Conservation (phyloP, 53 echinoderm and acorn worm species). For the Henricia sp. region DNA sequence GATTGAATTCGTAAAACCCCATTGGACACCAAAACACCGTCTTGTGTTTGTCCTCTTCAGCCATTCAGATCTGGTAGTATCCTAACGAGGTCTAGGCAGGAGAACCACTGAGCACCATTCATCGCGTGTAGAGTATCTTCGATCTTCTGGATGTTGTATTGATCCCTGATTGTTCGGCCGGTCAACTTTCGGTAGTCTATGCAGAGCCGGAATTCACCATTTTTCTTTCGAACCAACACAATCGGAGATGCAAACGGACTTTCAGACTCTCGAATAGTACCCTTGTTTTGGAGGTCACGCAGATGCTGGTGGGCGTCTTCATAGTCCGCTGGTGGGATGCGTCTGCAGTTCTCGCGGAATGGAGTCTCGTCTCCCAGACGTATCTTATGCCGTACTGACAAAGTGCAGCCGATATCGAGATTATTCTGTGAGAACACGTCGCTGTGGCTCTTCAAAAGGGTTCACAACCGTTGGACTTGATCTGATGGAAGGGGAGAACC, state of each 20-base stretch:
- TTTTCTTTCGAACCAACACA: constrained; percentile 70
- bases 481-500: not conserved
- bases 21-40: constrained; percentile 60
- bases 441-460: too few species aligned
- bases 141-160: constrained; percentile 63
- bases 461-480: not conserved
- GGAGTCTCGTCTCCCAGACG: constrained; percentile 57
- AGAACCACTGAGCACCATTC: constrained; percentile 61
- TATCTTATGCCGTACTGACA: constrained; percentile 52
- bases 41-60: constrained; percentile 53
- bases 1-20: constrained; percentile 51
- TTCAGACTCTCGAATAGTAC: constrained; percentile 62
- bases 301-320: constrained; percentile 62
- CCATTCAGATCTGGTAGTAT: constrained; percentile 60
- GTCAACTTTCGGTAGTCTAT: constrained; percentile 69
- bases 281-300: constrained; percentile 58
- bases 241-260: constrained; percentile 68
- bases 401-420: constrained; percentile 63
- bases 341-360: constrained; percentile 52
- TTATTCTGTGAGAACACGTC: constrained; percentile 61
- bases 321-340: constrained; percentile 68
- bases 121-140: constrained; percentile 65
- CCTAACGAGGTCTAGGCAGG: constrained; percentile 63
- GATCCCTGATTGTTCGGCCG: constrained; percentile 55
- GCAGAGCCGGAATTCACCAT: constrained; percentile 57